A percentile compares a stretch with the other conserved stretches of the same genome.
phyloP scores from a whole-genome alignment of 2,888 invertebrate genomes.

The Leucoma salicis region DNA sequence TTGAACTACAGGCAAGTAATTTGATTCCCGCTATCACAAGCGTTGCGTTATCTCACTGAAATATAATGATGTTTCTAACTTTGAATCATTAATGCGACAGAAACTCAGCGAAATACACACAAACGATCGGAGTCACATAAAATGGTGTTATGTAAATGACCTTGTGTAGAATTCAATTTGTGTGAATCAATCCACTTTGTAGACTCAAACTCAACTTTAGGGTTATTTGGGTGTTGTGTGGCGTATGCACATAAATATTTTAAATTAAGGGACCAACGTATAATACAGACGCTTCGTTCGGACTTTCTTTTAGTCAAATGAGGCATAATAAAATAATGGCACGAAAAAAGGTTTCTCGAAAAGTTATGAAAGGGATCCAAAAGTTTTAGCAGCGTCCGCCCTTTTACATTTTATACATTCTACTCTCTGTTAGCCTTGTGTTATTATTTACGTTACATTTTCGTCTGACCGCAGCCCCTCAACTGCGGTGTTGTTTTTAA shows the following conservation, averaged over 20 bases:
- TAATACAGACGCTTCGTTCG: conserved; percentile 60
- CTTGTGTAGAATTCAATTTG: conserved; percentile 37
- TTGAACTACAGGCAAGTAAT: conserved; percentile 13
- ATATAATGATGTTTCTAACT: conserved; percentile 2
- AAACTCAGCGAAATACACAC: conserved; percentile 17
- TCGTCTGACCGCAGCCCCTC: conserved; percentile 64
- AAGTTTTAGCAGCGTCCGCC: conserved; percentile 64
- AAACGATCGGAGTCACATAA: conserved; percentile 30
- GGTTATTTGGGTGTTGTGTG: conserved; percentile 49
- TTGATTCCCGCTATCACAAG: conserved; percentile 4
- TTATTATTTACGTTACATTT: conserved; percentile 76
- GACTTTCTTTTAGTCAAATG: conserved; percentile 79
- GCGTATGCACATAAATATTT: conserved; percentile 69
- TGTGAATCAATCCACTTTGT: conserved; percentile 41
- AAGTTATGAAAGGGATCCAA: conserved; percentile 75
- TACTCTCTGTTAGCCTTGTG: conserved; percentile 57
- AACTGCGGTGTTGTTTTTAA: conserved; percentile 69
- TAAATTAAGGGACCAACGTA: conserved; percentile 64
- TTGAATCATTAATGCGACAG: conserved; percentile 10
- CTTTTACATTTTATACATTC: conserved; percentile 69
- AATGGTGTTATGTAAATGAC: conserved; percentile 37
- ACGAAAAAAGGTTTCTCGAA: conserved; percentile 70
- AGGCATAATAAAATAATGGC: conserved; percentile 76
- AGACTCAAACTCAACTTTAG: conserved; percentile 45
- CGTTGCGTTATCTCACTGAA: conserved; percentile 5